These are phyloP conservation scores for Psilopogon haemacephalus DNA, from an alignment of 2,113 vertebrate genomes.

Conservation along the genomic window DNA sequence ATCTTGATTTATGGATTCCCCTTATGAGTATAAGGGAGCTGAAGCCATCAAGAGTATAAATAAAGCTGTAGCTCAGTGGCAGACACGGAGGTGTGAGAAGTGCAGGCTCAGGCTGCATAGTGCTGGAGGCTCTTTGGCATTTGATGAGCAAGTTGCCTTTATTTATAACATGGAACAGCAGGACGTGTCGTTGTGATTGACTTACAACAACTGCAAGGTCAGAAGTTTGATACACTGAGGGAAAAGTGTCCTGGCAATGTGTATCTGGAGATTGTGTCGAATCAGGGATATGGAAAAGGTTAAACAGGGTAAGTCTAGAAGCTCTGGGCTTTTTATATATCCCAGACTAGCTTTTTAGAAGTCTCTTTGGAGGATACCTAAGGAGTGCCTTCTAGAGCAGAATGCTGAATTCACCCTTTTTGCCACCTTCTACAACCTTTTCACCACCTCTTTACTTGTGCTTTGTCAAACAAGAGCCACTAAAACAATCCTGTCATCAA, in stretches of 20 bases:
- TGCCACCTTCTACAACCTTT: conserved; percentile 28
- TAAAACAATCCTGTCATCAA: conserved; percentile 16
- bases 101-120: not conserved
- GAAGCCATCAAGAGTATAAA: not conserved
- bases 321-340: conserved; percentile 4
- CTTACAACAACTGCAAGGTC: conserved; percentile 67
- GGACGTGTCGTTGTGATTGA: conserved; percentile 37
- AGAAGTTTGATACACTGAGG: conserved; percentile 38
- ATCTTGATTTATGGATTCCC: conserved; percentile 4
- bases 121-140: conserved; percentile 29
- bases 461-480: conserved; percentile 36
- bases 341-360: not conserved
- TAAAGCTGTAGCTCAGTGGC: not conserved
- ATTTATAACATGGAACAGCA: conserved; percentile 66
- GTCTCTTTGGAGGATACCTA: conserved; percentile 25
- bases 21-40: not conserved
- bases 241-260: conserved; percentile 14
- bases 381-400: not conserved
- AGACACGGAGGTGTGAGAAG: not conserved
- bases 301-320: conserved; percentile 11
- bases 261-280: conserved; percentile 55
- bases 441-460: not conserved
- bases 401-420: conserved; percentile 38
- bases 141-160: conserved; percentile 65
- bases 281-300: conserved; percentile 56